phyloP scores from a whole-genome alignment of 2,113 vertebrate species.

The Coreoperca whiteheadi region DNA sequence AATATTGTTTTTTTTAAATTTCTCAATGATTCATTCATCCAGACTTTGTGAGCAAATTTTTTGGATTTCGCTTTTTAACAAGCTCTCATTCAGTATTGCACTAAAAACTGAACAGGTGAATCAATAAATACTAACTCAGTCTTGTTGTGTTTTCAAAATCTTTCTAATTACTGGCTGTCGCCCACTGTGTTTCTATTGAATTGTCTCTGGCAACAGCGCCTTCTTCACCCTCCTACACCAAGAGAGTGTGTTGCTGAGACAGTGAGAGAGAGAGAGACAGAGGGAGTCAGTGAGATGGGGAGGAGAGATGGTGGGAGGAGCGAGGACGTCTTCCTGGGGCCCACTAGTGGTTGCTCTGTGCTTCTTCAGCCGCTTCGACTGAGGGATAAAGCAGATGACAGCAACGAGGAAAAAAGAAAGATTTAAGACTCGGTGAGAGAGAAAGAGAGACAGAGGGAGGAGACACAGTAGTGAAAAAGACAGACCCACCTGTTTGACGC shows the following conservation, averaged over 20 bases:
- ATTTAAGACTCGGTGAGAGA: constrained; percentile 27
- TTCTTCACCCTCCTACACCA: constrained; percentile 24
- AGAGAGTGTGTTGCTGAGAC: constrained; percentile 10
- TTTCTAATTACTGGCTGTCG: constrained; percentile 29
- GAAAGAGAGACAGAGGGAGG: constrained; percentile 15
- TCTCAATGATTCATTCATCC: constrained; percentile 2
- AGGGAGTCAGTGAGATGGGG: neutral
- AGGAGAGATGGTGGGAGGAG: constrained; percentile 7
- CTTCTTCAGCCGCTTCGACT: constrained; percentile 41
- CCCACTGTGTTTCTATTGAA: constrained; percentile 17
- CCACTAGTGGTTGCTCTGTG: constrained; percentile 66
- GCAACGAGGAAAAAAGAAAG: constrained; percentile 19
- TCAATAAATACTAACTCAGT: constrained; percentile 26
- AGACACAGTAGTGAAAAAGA: constrained; percentile 28
- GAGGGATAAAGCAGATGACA: constrained; percentile 46
- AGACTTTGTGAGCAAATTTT: neutral
- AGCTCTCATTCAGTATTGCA: neutral
- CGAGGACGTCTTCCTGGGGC: constrained; percentile 54
- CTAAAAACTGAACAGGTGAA: constrained; percentile 8
- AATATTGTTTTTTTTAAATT: neutral
- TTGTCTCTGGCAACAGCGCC: constrained; percentile 36
- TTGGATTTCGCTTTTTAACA: neutral
- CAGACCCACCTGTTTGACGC: constrained; percentile 61
- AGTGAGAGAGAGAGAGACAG: neutral
- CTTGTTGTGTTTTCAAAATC: constrained; percentile 23